Percentiles rank a stretch among this genome's conserved stretches.
Evolutionary conservation across 35 echinoderm and acorn worm species (phyloP).

Genomic region (Ophiothrix spiculata): DNA sequence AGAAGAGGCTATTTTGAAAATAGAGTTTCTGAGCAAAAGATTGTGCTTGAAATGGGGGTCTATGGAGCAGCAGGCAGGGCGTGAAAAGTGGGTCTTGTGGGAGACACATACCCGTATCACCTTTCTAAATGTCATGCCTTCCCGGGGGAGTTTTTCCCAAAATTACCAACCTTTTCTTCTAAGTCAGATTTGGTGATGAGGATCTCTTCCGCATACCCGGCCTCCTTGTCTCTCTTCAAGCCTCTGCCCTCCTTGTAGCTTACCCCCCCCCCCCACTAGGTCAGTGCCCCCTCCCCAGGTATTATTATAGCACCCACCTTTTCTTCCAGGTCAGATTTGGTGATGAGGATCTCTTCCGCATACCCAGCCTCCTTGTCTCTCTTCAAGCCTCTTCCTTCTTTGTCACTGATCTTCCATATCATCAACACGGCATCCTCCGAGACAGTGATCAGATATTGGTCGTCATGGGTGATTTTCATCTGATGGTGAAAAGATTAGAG

Average conservation of each 20-base stretch:
- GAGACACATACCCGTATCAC: no score
- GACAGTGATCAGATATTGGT: conserved; percentile 93
- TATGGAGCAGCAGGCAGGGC: no score
- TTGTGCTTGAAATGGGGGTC: no score
- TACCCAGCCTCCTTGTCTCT: conserved; percentile 97
- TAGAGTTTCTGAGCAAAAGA: no score
- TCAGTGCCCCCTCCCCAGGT: no score
- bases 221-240: conserved; percentile 90
- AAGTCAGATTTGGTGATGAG: conserved; percentile 98
- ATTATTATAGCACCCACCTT: conserved; percentile 77
- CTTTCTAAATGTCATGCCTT: no score
- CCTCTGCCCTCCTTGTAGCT: conserved; percentile 94
- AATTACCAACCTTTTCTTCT: conserved; percentile 87
- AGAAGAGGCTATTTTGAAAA: no score
- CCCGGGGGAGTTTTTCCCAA: no score
- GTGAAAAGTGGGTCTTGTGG: no score
- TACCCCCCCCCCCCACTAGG: no score
- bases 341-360: conserved; percentile 99
- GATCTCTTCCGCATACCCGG: conserved; percentile 97
- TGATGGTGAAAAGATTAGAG: conserved; percentile 21
- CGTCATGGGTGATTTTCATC: conserved; percentile 97
- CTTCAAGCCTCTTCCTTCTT: conserved; percentile 88
- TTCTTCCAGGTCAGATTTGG: conserved; percentile 95
- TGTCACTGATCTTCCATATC: conserved; percentile 99
- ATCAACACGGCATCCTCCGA: conserved; percentile 93